These are phyloP conservation scores for Pteropus rufus DNA, from an alignment of 2,797 vertebrate genomes.

Conservation along the genomic window DNA sequence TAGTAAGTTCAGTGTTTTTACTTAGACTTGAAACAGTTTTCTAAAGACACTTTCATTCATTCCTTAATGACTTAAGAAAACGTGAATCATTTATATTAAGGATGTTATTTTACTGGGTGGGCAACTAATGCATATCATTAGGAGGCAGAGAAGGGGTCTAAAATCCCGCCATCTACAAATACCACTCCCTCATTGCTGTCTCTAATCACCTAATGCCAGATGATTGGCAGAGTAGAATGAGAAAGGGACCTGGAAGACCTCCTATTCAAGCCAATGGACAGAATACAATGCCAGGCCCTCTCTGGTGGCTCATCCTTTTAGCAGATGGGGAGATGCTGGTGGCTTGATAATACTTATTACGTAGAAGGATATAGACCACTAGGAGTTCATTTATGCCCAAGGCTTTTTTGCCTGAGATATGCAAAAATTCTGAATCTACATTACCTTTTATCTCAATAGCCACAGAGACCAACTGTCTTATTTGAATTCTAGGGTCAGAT, in stretches of 20 bases:
- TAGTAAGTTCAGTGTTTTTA: not conserved
- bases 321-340: not conserved
- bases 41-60: constrained; percentile 5
- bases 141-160: not conserved
- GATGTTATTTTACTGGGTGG: not conserved
- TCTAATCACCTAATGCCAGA: not conserved
- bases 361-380: not conserved
- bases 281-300: not conserved
- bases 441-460: not conserved
- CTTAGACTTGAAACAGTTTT: not conserved
- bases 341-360: not conserved
- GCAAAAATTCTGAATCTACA: not conserved
- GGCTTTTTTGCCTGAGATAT: not conserved
- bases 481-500: not conserved
- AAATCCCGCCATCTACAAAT: not conserved
- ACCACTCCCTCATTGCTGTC: too few species aligned
- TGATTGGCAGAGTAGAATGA: not conserved
- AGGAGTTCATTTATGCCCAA: not conserved
- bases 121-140: not conserved
- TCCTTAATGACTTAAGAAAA: not conserved
- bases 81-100: not conserved
- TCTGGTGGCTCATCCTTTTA: not conserved
- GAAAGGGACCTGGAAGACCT: not conserved
- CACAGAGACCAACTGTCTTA: not conserved
- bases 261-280: not conserved